Conservation (phyloP, 2,113 vertebrate genomes). For the Triplophysa rosa region DNA sequence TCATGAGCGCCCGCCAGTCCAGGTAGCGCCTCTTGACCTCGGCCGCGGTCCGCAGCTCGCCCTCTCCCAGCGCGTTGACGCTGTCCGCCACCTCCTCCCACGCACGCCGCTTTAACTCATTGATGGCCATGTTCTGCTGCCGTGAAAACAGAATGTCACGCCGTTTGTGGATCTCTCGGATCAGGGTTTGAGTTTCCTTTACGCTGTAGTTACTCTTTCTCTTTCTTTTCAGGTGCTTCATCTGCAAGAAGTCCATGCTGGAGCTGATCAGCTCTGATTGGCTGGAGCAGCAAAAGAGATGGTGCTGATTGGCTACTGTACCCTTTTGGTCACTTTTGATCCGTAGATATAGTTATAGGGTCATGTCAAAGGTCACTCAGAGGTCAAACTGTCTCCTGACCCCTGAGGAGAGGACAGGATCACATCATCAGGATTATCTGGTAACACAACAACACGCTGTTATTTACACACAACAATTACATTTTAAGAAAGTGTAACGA, state of each 20-base stretch:
- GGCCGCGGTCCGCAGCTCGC: constrained; percentile 87
- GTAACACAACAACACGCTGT: background rate
- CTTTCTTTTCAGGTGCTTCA: constrained; percentile 92
- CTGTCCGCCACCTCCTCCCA: constrained; percentile 95
- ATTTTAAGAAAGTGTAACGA: background rate
- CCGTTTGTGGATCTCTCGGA: constrained; percentile 90
- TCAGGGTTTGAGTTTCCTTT: constrained; percentile 90
- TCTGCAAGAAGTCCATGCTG: constrained; percentile 77
- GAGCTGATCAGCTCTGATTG: background rate
- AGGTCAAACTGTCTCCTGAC: background rate
- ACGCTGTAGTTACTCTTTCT: constrained; percentile 96
- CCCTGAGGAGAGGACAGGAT: too few species aligned
- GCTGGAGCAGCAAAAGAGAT: background rate
- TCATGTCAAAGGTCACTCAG: background rate
- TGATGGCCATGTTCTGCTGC: constrained; percentile 94
- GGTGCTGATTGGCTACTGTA: background rate
- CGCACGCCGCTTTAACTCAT: constrained; percentile 91
- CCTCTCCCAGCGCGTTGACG: constrained; percentile 89
- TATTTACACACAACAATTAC: background rate
- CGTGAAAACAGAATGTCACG: constrained; percentile 91
- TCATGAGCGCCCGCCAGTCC: constrained; percentile 90
- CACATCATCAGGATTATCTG: too few species aligned
- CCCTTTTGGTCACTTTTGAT: background rate
- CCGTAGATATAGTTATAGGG: background rate
- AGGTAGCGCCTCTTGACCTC: constrained; percentile 91